phyloP scores from a whole-genome alignment of 2,888 invertebrate species.

The Latrodectus hesperus region DNA sequence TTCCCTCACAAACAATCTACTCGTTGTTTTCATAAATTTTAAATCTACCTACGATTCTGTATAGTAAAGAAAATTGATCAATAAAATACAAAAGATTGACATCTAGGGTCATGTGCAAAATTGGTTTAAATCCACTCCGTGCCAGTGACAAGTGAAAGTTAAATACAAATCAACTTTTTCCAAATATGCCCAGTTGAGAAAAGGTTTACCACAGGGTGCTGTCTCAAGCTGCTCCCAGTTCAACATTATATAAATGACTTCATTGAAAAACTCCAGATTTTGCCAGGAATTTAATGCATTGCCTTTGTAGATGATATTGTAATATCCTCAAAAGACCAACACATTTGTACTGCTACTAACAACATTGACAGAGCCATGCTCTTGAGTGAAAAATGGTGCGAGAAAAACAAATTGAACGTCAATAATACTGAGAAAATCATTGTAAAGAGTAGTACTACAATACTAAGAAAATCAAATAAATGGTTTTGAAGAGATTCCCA shows the following conservation, averaged over 20 bases:
- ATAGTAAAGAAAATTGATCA: too few species aligned
- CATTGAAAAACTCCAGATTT: not conserved
- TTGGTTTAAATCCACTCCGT: too few species aligned
- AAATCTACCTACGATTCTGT: too few species aligned
- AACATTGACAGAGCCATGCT: not conserved
- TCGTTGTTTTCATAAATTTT: too few species aligned
- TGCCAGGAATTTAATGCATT: not conserved
- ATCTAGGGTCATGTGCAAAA: not conserved
- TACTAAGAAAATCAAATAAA: not conserved
- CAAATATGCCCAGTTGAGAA: slow-evolving; percentile 16
- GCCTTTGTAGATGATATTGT: slow-evolving; percentile 7
- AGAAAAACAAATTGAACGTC: not conserved
- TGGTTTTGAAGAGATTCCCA: too few species aligned
- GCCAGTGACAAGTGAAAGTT: not conserved
- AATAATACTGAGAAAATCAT: not conserved
- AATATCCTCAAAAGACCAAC: not conserved
- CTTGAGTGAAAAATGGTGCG: not conserved
- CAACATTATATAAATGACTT: slow-evolving; percentile 24
- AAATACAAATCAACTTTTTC: slow-evolving; percentile 6
- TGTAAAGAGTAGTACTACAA: not conserved
- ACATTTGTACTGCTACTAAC: not conserved
- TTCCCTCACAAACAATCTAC: too few species aligned
- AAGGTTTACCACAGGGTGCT: not conserved
- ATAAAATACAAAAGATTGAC: not conserved
- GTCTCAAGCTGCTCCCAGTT: slow-evolving; percentile 5